These are phyloP conservation scores for Andrena marginata DNA, from an alignment of 2,888 invertebrate genomes.

Conservation along the genomic window DNA sequence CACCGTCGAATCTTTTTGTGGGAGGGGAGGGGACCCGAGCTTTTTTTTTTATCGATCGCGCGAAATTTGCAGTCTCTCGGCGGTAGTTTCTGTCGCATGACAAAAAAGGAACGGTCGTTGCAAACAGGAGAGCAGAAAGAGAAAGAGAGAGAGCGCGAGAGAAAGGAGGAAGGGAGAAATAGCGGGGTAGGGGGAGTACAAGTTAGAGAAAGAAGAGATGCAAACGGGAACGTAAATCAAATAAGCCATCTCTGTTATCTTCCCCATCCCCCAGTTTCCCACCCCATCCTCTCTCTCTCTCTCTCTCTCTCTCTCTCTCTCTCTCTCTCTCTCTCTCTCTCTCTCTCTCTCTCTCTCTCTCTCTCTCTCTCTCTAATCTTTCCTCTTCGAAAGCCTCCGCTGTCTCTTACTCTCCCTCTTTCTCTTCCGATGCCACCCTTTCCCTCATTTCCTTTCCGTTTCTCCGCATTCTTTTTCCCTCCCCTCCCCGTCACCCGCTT, in stretches of 20 bases:
- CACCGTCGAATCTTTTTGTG: conserved; percentile 34
- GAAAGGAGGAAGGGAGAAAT: neutral
- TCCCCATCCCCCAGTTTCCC: conserved; percentile 29
- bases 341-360: conserved; percentile 24
- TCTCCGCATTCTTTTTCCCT: conserved; percentile 12
- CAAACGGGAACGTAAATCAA: conserved; percentile 70
- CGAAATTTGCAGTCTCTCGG: conserved; percentile 52
- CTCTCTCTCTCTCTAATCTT: conserved; percentile 34
- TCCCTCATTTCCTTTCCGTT: conserved; percentile 16
- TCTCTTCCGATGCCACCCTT: conserved; percentile 10
- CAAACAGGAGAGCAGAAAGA: conserved; percentile 9
- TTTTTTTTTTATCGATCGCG: conserved; percentile 56
- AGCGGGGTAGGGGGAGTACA: neutral
- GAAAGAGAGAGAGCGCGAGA: neutral
- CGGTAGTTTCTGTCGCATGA: conserved; percentile 39
- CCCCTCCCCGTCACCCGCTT: conserved; percentile 3
- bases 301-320: conserved; percentile 25
- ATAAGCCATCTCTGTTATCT: conserved; percentile 63
- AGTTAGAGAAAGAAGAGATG: conserved; percentile 11
- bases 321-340: conserved; percentile 26
- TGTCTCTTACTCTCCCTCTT: neutral
- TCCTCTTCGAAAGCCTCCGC: conserved; percentile 15
- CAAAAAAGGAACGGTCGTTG: conserved; percentile 25
- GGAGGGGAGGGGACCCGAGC: neutral
- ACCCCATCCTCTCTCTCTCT: conserved; percentile 20